Evolutionary conservation across 2,113 vertebrate species (phyloP).

Genomic region (Cyanocitta stelleri): DNA sequence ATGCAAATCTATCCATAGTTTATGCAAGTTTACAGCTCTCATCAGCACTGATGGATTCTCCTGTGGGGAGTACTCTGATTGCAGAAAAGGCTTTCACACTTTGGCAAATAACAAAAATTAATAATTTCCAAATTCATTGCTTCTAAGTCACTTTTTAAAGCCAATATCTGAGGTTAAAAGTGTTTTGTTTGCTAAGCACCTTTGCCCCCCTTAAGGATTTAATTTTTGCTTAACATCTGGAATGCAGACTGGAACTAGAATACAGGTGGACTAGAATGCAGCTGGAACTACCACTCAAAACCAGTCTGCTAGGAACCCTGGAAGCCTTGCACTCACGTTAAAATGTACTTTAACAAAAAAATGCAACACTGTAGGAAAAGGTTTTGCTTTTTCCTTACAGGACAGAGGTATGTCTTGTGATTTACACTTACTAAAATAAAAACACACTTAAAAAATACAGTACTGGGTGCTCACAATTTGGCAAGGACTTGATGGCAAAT

Average conservation of each 20-base stretch:
- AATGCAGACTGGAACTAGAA: not conserved
- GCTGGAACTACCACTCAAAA: not conserved
- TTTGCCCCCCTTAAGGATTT: not conserved
- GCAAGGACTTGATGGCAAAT: not conserved
- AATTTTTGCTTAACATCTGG: not conserved
- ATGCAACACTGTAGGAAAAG: not conserved
- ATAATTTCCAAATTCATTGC: not conserved
- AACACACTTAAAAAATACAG: not conserved
- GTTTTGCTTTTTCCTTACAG: not conserved
- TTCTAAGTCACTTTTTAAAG: not conserved
- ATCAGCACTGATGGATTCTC: not conserved
- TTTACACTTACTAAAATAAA: not conserved
- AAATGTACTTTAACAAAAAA: not conserved
- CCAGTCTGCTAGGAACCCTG: not conserved
- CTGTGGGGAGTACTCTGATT: not conserved
- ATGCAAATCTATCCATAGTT: not conserved
- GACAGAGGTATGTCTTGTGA: not conserved
- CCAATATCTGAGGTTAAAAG: not conserved
- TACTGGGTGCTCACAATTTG: not conserved
- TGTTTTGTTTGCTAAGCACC: not conserved
- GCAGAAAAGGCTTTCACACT: not conserved
- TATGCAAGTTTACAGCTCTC: not conserved
- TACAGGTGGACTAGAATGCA: not conserved
- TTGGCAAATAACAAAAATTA: not conserved
- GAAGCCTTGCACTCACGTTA: not conserved